These are phyloP conservation scores for Drosophila lowei DNA, from an alignment of 1,140 invertebrate genomes.

Conservation along the genomic window DNA sequence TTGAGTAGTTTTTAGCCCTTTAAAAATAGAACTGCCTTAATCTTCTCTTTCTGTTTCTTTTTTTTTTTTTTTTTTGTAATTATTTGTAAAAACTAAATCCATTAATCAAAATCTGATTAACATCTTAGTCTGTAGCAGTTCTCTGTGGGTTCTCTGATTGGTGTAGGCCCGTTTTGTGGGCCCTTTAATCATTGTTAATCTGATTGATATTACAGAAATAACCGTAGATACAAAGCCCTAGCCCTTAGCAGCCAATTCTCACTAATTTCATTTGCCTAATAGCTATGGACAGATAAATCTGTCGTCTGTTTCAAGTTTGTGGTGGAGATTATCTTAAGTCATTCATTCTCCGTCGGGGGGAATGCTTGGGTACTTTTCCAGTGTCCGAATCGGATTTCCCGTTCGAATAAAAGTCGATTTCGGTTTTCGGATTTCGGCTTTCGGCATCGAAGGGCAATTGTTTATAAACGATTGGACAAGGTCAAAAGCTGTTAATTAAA, in stretches of 20 bases:
- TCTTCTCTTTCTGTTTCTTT: no score
- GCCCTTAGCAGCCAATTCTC: conserved; percentile 1
- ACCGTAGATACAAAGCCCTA: conserved; percentile 6
- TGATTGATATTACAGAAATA: background rate
- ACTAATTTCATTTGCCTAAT: conserved; percentile 34
- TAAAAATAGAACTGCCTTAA: no score
- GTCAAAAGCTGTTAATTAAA: conserved; percentile 60
- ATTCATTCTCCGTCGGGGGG: conserved; percentile 15
- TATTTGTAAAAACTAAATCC: no score
- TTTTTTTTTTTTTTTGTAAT: no score
- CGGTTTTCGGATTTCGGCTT: conserved; percentile 18
- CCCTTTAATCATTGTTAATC: conserved; percentile 21
- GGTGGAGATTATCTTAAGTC: conserved; percentile 23
- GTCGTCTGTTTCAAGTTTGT: background rate
- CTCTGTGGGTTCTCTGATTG: no score
- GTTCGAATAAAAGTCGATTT: conserved; percentile 19
- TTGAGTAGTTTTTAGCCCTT: no score
- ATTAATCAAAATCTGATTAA: no score
- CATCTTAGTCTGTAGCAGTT: no score
- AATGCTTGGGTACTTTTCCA: conserved; percentile 21
- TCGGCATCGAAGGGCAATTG: conserved; percentile 26
- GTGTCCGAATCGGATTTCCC: conserved; percentile 22
- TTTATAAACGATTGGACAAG: conserved; percentile 60
- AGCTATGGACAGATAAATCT: conserved; percentile 29
- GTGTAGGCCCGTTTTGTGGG: background rate